Percentiles rank a stretch among this genome's conserved stretches.
Evolutionary conservation across 1,140 invertebrate species (phyloP).

Genomic region (Sitobion miscanthi): DNA sequence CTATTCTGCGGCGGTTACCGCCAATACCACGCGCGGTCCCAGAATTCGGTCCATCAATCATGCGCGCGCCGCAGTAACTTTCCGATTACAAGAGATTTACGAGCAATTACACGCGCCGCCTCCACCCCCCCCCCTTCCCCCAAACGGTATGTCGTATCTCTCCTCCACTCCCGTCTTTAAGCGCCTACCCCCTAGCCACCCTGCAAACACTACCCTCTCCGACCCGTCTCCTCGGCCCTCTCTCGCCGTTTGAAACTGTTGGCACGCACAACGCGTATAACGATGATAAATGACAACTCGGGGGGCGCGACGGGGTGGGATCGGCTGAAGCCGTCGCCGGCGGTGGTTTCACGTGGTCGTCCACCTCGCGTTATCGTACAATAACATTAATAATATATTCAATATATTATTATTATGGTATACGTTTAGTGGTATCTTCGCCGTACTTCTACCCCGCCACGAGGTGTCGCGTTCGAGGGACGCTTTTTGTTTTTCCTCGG

Average conservation of each 20-base stretch:
- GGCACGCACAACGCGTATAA: constrained; percentile 41
- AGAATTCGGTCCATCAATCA: constrained; percentile 52
- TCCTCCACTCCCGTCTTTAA: neutral
- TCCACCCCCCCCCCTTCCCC: neutral
- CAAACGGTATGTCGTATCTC: neutral
- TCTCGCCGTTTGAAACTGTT: constrained; percentile 37
- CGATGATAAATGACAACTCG: constrained; percentile 51
- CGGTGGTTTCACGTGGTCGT: neutral
- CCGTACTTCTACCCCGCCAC: too few relatives aligned
- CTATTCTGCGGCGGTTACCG: constrained; percentile 41
- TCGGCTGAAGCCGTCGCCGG: neutral
- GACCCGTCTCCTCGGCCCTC: neutral
- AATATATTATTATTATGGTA: too few relatives aligned
- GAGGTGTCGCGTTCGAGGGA: neutral
- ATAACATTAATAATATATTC: too few relatives aligned
- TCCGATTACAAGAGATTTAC: constrained; percentile 56
- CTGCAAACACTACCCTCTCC: neutral
- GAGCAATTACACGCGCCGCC: constrained; percentile 45
- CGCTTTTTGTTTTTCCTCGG: neutral
- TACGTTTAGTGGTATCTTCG: neutral
- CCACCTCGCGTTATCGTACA: neutral
- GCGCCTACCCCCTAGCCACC: too few relatives aligned
- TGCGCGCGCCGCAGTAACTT: constrained; percentile 37
- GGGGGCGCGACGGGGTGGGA: neutral
- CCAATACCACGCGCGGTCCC: constrained; percentile 32